These are phyloP conservation scores for Cyanistes caeruleus DNA, from an alignment of 2,113 vertebrate genomes.

Conservation along the genomic window DNA sequence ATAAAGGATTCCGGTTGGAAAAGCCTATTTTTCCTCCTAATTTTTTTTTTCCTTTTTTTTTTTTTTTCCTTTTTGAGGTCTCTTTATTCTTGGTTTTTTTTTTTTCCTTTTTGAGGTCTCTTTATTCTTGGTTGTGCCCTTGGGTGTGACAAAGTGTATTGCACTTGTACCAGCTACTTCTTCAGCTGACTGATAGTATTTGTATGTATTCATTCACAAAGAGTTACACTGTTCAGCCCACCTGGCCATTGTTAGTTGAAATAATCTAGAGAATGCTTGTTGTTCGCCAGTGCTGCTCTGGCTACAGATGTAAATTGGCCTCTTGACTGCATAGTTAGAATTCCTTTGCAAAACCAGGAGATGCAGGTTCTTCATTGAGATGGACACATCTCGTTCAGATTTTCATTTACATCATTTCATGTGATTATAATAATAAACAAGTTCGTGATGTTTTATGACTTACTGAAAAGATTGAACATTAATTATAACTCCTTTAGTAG, in stretches of 20 bases:
- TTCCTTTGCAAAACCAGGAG: background rate
- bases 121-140: background rate
- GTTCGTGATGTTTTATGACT: background rate
- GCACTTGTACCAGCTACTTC: background rate
- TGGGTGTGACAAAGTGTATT: background rate
- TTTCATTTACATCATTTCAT: background rate
- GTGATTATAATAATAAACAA: background rate
- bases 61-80: accelerated
- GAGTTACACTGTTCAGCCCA: background rate
- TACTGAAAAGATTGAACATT: background rate
- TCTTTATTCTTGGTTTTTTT: background rate
- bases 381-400: background rate
- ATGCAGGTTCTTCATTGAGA: background rate
- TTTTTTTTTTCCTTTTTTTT: accelerated
- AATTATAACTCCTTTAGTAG: background rate
- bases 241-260: background rate
- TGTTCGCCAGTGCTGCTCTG: background rate
- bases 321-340: background rate
- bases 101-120: accelerated
- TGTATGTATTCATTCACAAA: background rate
- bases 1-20: accelerated
- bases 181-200: background rate
- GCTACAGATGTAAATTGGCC: background rate
- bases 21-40: accelerated
- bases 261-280: constrained; percentile 10